Evolutionary conservation across 2,113 vertebrate species (phyloP).

Genomic region (Myrmophylax atrothorax): DNA sequence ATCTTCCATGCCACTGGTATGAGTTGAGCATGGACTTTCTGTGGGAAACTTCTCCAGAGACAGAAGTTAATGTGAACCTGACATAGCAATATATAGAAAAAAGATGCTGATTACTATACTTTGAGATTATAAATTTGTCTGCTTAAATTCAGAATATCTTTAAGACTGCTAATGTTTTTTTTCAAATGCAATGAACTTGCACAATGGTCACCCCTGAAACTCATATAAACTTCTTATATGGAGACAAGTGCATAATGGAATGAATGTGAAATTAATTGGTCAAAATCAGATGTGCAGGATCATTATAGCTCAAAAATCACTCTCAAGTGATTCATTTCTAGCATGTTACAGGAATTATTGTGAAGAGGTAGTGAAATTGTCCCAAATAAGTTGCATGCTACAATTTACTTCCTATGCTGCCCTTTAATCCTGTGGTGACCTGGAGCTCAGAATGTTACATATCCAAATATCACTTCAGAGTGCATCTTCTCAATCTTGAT

Average conservation of each 20-base stretch:
- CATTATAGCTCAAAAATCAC: background rate
- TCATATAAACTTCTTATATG: background rate
- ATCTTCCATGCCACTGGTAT: background rate
- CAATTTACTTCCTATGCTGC: background rate
- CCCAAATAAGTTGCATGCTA: background rate
- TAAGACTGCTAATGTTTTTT: background rate
- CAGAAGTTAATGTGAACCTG: background rate
- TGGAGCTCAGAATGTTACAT: background rate
- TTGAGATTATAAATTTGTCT: background rate
- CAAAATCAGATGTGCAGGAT: background rate
- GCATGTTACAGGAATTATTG: background rate
- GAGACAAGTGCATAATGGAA: background rate
- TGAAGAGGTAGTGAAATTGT: background rate
- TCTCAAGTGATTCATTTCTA: background rate
- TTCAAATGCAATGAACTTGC: background rate
- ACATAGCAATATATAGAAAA: background rate
- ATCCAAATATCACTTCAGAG: background rate
- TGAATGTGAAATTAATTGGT: background rate
- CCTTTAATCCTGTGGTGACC: background rate
- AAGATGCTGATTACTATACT: background rate
- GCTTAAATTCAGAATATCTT: background rate
- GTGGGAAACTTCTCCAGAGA: background rate
- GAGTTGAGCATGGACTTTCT: background rate
- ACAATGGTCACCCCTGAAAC: background rate
- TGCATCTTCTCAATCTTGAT: background rate